A percentile compares a stretch with the other conserved stretches of the same genome.
Evolutionary conservation across 2,113 vertebrate genomes (phyloP).

Genomic region (Cnemophilus loriae): DNA sequence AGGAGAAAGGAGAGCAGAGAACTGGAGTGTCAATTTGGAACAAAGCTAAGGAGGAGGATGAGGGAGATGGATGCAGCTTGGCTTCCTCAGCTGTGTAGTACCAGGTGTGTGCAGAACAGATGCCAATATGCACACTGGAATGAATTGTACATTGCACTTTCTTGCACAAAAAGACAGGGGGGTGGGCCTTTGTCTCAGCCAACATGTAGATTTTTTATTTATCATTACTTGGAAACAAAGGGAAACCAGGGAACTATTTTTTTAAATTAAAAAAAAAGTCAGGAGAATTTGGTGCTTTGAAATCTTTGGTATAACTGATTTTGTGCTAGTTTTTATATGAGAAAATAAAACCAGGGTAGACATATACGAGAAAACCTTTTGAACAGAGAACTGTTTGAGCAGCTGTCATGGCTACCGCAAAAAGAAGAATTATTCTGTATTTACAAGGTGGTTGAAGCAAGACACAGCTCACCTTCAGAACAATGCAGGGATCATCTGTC

Average conservation of each 20-base stretch:
- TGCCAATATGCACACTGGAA: neutral
- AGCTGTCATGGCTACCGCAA: neutral
- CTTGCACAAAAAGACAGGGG: neutral
- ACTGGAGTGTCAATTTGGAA: neutral
- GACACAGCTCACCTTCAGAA: conserved; percentile 84
- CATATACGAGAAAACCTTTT: neutral
- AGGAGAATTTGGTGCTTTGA: neutral
- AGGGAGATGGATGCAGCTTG: neutral
- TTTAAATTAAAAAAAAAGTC: neutral
- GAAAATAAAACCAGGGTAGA: neutral
- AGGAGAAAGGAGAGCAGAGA: neutral
- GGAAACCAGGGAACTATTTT: neutral
- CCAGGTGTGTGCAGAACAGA: neutral
- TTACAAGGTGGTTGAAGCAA: neutral
- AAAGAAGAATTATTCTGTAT: neutral
- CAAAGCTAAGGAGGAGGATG: neutral
- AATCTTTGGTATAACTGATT: neutral
- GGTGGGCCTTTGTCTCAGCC: neutral
- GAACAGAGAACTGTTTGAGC: neutral
- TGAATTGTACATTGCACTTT: neutral
- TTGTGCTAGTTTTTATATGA: neutral
- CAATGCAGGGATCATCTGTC: conserved; percentile 89
- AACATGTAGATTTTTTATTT: neutral
- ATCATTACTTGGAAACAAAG: neutral
- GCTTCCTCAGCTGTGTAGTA: neutral